Base-by-base conservation (phyloP, 1,140 invertebrate genomes). In the Drosophila oshimai region DNA sequence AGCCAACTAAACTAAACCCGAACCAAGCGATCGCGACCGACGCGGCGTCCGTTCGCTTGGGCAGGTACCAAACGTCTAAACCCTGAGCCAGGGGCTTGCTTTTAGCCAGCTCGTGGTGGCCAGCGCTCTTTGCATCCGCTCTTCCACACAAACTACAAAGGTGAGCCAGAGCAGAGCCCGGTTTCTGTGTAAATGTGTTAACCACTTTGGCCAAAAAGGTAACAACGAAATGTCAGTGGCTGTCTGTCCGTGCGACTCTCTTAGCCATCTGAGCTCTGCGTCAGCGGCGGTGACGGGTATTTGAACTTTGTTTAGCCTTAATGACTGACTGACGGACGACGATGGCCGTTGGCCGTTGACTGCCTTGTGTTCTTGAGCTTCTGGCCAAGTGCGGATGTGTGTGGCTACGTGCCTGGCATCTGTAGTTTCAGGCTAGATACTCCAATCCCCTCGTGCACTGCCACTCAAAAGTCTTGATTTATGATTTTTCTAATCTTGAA, bases 41-140 rank as follows among this genome's bases (percentile, higher is more conserved):
- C 18, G 41, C 53, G 53, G 13, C 67, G 51, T 58, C 80, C 75
- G 69, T 69, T 73, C 80, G 71, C 51, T 60, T 73, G 67, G 68
- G 58, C 76, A 86, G 80, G 75, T 79, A 86, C 64, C 55, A 68
- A 55, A 86, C 71, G 49, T 87, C 78, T 83, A 69, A 69, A 73
- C 61, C 57, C 78, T 83, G 73, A 69, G 78, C 61, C 57, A 10
- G 4, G 49, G 9, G 6, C 18, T 33, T 54, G 9, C 9, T 36
- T 6, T 17, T 29, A 31, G 50, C 51, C 46, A 64, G 42, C 55
- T 58, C 31, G 37, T 54, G 36, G 31, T n/a, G n/a, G n/a, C n/a
- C n/a, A n/a, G n/a, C 57, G 33, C 68, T 73, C 68, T 72, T 72
- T 53, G 41, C 36, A 29, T 6, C 29, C 29, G 53, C 67, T 69